Evolutionary conservation across 2,888 invertebrate species (phyloP), one percentile per base, ranked within the genome.

Genomic region (Spodoptera picta): DNA sequence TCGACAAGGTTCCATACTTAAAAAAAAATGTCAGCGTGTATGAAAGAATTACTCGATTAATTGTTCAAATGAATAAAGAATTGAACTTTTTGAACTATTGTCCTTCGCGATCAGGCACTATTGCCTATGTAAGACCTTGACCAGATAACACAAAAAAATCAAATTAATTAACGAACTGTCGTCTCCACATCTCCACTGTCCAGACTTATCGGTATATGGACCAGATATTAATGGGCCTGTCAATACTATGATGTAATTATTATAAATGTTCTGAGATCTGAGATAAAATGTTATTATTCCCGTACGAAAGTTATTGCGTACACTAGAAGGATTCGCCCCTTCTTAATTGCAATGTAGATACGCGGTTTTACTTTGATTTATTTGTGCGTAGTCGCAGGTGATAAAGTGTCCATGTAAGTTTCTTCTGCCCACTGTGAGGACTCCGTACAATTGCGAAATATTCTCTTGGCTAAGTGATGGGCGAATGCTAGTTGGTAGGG

Each of bases 171-270:
- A 55, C 3, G 45, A 43, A 27, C 23, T 45, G 46, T 6, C 62
- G 42, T 43, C 70, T 75, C 76, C 48, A 77, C 43, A 41, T 50
- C 7, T 7, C 51, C 49, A 11, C 6, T 65, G 55, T 66, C 51
- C 61, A 57, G 50, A 62, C 57, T 63, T 72, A 69, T 66, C 65
- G 73, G 68, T 74, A 75, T 75, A 62, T 68, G 77, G 83, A 87
- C 87, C 85, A 83, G 82, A 89, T 89, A 92, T 92, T 91, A 92
- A 92, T 91, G 87, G 87, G 79, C 85, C 85, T 90, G 92, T 92
- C 92, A 90, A 90, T 92, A 87, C 82, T 84, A 83, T 89, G 88
- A 91, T 91, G 91, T 91, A 91, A 92, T 92, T 92, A 92, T 92
- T 90, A 92, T 92, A 92, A 92, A 92, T 91, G 92, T 86, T 86